Evolutionary conservation across 2,888 invertebrate species (phyloP), one percentile per base, ranked within the genome.

Genomic region (Callimorpha dominula): DNA sequence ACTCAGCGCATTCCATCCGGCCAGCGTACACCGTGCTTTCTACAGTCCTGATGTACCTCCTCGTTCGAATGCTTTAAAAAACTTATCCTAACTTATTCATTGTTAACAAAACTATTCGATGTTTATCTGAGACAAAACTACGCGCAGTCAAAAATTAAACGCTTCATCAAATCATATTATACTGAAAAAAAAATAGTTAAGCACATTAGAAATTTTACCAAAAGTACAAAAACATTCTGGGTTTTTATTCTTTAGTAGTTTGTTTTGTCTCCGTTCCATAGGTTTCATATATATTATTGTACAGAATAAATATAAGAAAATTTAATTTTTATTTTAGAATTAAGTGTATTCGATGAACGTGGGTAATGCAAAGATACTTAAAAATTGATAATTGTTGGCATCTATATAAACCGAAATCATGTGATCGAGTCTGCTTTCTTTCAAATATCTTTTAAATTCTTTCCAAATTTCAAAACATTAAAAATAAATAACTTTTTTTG

Each of bases 11-110:
- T 78, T 87, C 91, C 81, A 84, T 89, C 42, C 83, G 86, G 50
- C 88, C 93, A 0, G 81, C 89, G 0, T 76, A 88, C 20, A 80
- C 86, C 4, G 76, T 90, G 3, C 64, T 93, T 1, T 86, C 92
- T 0, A 82, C 94, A 2, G 81, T 90, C 15, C 80, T 94, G 70
- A 94, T 94, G 89, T 95, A 94, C 77, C 87, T 95, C 5, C 90
- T 95, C 71, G 91, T 95, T 20, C 95, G 95, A 91, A 92, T 90
- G 91, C 83, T 93, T 76, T 94, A 93, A 91, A 31, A 90, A 78
- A 71, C 85, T 76, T 92, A 92, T 87, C 75, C 68, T 87, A 86
- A 88, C 87, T 87, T 92, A 94, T 93, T 94, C 94, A 94, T 95
- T 92, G 85, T 89, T 92, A 91, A 78, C 70, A 78, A 79, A 89